Evolutionary conservation across 1,140 invertebrate species (phyloP).

Genomic region (Radopholus similis): DNA sequence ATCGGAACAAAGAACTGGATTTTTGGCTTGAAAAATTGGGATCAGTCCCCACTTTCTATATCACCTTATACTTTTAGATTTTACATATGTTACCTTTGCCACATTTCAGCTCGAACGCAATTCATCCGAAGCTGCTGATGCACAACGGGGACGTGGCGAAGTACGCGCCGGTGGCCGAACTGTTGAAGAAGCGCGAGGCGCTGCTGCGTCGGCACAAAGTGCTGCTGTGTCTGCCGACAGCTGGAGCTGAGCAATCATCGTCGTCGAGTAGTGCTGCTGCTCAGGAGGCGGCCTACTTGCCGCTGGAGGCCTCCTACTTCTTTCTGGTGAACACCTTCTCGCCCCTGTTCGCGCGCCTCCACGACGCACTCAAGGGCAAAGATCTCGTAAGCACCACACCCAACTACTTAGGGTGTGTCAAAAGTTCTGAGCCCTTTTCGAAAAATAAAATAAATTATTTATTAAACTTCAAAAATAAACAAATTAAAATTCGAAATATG

Average conservation of each 20-base stretch:
- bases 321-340: constrained; percentile 17
- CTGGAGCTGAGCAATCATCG: too few relatives aligned
- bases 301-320: constrained; percentile 8
- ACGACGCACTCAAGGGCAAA: constrained; percentile 6
- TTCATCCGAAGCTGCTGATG: not conserved
- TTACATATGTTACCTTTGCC: too few relatives aligned
- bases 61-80: too few relatives aligned
- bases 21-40: too few relatives aligned
- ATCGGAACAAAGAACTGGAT: too few relatives aligned
- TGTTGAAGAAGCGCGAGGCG: not conserved
- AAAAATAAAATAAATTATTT: not conserved
- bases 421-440: not conserved
- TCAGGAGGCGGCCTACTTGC: not conserved
- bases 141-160: not conserved
- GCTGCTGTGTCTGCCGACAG: not conserved
- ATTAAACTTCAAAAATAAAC: not conserved
- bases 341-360: constrained; percentile 11
- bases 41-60: not conserved
- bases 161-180: constrained; percentile 9
- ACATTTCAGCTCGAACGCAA: not conserved
- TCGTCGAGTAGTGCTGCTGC: not conserved
- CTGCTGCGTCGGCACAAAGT: not conserved
- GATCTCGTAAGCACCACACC: constrained; percentile 1
- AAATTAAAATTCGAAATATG: not conserved
- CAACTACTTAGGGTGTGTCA: too few relatives aligned